Conservation (phyloP, 2,888 invertebrate species). For the Morpho deidamia region DNA sequence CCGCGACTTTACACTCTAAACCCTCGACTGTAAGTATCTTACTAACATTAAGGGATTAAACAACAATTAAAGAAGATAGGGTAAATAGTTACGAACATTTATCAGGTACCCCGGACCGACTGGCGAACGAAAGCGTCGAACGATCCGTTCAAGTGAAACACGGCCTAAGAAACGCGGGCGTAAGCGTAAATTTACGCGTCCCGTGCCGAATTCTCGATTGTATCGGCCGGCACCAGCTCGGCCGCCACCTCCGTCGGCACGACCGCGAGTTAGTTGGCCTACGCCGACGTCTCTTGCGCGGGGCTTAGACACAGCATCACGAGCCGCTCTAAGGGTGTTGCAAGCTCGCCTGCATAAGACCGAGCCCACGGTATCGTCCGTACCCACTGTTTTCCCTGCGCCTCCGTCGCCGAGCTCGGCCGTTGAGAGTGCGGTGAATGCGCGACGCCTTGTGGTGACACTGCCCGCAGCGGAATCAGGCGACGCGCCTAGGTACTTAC, state of each 20-base stretch:
- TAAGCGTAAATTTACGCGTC: conserved; percentile 36
- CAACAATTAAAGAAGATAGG: neutral
- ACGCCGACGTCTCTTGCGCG: conserved; percentile 33
- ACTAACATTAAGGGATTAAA: too few relatives aligned
- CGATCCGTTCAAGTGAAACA: conserved; percentile 16
- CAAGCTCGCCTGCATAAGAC: conserved; percentile 10
- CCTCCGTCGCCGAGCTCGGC: neutral
- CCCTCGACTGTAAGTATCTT: conserved; percentile 53
- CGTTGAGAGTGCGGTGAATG: conserved; percentile 2
- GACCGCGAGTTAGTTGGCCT: conserved; percentile 35
- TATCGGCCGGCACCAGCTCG: conserved; percentile 49
- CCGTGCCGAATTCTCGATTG: conserved; percentile 54
- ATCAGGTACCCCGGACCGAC: conserved; percentile 42
- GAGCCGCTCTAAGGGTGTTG: conserved; percentile 31
- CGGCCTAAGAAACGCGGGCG: conserved; percentile 19
- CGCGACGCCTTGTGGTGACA: neutral
- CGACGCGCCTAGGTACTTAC: conserved; percentile 10
- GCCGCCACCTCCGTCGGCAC: conserved; percentile 26
- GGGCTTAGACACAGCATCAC: conserved; percentile 33
- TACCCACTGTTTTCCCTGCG: neutral
- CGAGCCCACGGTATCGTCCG: neutral
- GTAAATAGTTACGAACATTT: neutral
- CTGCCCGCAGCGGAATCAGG: conserved; percentile 9
- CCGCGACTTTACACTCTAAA: conserved; percentile 40
- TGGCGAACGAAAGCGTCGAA: conserved; percentile 14